Percentiles rank a stretch among this genome's conserved stretches.
Evolutionary conservation across 2,888 invertebrate genomes (phyloP).

Genomic region (Leistus spinibarbis): DNA sequence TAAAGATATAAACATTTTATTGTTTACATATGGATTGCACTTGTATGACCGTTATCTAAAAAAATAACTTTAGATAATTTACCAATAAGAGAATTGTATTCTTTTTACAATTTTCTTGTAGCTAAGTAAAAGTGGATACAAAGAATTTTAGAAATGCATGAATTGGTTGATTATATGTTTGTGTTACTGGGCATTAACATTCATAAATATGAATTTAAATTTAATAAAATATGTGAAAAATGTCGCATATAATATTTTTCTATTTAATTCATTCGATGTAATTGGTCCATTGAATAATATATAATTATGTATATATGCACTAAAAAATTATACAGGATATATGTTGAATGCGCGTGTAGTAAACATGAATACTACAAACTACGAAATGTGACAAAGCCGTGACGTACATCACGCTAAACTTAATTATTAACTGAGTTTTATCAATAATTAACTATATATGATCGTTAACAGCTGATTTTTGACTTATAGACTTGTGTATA

Average conservation of each 20-base stretch:
- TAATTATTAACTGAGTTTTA: constrained; percentile 18
- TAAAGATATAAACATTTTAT: too few species aligned
- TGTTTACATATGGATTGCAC: too few species aligned
- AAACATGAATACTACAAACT: constrained; percentile 29
- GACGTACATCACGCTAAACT: constrained; percentile 25
- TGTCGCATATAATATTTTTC: not conserved
- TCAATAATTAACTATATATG: not conserved
- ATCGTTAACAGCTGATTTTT: not conserved
- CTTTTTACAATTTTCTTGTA: too few species aligned
- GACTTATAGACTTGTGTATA: not conserved
- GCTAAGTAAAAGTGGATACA: too few species aligned
- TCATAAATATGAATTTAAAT: not conserved
- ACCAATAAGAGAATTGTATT: too few species aligned
- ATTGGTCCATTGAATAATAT: constrained; percentile 22
- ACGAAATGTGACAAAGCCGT: constrained; percentile 17
- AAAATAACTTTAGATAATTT: too few species aligned
- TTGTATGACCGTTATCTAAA: too few species aligned
- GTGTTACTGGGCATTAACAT: not conserved
- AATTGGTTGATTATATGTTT: too few species aligned
- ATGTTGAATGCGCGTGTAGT: constrained; percentile 3
- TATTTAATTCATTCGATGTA: constrained; percentile 22
- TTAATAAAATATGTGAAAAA: not conserved
- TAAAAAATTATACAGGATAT: not conserved
- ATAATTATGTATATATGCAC: not conserved
- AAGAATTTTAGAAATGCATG: too few species aligned